Evolutionary conservation across 2,797 vertebrate species (phyloP).

Genomic region (Hephaestus fuliginosus): DNA sequence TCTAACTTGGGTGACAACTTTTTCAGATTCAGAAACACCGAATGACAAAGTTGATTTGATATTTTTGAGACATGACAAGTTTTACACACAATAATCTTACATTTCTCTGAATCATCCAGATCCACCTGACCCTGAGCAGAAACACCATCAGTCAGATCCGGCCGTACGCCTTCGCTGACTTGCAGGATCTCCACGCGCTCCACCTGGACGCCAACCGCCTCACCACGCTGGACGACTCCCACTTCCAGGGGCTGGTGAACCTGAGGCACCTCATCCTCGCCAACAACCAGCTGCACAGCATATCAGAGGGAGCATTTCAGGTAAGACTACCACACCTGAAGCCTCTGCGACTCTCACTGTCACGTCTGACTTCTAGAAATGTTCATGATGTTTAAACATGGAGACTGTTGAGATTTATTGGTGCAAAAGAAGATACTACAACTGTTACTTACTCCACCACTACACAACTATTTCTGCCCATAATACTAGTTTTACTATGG

Average conservation of each 20-base stretch:
- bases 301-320: slow-evolving; percentile 93
- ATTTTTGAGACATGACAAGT: not conserved
- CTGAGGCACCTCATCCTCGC: slow-evolving; percentile 95
- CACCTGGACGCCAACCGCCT: slow-evolving; percentile 93
- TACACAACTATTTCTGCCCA: not conserved
- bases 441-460: not conserved
- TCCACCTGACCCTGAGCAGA: slow-evolving; percentile 92
- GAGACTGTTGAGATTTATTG: not conserved
- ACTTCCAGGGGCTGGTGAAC: slow-evolving; percentile 92
- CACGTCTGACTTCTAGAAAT: not conserved
- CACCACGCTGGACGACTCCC: slow-evolving; percentile 88
- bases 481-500: not conserved
- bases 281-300: slow-evolving; percentile 95
- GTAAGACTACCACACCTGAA: slow-evolving; percentile 64
- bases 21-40: not conserved
- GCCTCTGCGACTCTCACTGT: not conserved
- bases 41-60: not conserved
- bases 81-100: not conserved
- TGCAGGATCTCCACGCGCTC: slow-evolving; percentile 92
- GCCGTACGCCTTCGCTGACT: slow-evolving; percentile 89
- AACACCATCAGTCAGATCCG: slow-evolving; percentile 94
- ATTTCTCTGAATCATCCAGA: slow-evolving; percentile 53
- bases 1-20: not conserved
- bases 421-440: not conserved
- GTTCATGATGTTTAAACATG: not conserved